phyloP scores from a whole-genome alignment of 2,113 vertebrate genomes.

The Lucifuga dentata region DNA sequence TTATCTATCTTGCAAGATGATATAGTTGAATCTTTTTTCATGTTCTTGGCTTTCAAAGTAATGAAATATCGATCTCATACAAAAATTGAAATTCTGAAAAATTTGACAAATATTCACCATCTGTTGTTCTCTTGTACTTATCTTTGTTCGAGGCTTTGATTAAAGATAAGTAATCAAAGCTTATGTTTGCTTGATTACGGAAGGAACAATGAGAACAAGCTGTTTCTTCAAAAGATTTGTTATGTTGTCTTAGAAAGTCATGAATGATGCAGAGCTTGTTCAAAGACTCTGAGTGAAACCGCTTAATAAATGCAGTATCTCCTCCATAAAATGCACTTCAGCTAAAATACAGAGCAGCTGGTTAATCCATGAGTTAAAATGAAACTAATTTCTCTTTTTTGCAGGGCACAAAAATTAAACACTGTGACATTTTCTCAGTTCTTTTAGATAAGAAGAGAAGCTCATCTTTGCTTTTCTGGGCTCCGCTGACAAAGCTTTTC shows the following conservation, averaged over 20 bases:
- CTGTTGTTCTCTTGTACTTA: too few species aligned
- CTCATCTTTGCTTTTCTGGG: neutral
- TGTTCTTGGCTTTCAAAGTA: too few species aligned
- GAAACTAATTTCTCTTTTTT: conserved; percentile 32
- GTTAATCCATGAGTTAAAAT: conserved; percentile 35
- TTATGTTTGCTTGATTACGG: too few species aligned
- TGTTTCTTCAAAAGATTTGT: conserved; percentile 16
- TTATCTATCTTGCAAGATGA: too few species aligned
- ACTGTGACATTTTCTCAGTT: neutral
- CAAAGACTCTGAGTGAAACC: conserved; percentile 11
- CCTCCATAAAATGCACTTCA: neutral
- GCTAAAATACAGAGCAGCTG: conserved; percentile 3
- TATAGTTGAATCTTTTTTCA: too few species aligned
- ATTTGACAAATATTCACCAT: too few species aligned
- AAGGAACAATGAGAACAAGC: neutral
- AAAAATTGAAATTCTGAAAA: too few species aligned
- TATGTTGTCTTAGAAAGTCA: conserved; percentile 15
- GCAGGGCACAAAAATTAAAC: conserved; percentile 10
- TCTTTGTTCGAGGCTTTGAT: too few species aligned
- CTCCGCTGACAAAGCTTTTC: neutral
- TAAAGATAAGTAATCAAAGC: too few species aligned
- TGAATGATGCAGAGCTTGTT: conserved; percentile 37
- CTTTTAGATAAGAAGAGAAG: conserved; percentile 6
- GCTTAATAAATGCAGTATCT: conserved; percentile 12
- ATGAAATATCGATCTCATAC: too few species aligned